These are phyloP conservation scores for Microhierax caerulescens DNA, from an alignment of 2,797 vertebrate genomes.

Conservation along the genomic window DNA sequence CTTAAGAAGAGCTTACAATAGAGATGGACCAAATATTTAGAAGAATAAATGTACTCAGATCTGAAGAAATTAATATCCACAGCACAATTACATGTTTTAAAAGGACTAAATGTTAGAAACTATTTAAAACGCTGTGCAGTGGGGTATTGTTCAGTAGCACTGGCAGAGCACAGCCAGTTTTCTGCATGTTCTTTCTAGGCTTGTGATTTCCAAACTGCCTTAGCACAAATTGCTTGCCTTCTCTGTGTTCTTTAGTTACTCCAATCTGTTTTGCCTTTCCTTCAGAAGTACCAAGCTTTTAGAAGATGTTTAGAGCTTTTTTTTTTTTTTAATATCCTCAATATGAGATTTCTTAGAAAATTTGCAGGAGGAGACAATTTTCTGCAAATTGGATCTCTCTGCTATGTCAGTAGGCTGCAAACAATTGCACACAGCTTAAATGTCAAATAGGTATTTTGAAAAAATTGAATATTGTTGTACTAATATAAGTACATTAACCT, in stretches of 20 bases:
- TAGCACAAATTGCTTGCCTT: background rate
- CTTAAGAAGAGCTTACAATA: slow-evolving; percentile 41
- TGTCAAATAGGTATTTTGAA: background rate
- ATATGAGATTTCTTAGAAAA: background rate
- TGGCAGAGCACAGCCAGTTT: slow-evolving; percentile 10
- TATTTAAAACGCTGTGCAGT: slow-evolving; percentile 9
- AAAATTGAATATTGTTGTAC: background rate
- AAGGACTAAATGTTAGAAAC: slow-evolving; percentile 35
- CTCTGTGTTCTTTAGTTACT: slow-evolving; percentile 20
- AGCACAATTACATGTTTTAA: slow-evolving; percentile 40
- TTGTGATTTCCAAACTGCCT: slow-evolving; percentile 30
- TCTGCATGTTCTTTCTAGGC: slow-evolving; percentile 48
- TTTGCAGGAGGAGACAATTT: background rate
- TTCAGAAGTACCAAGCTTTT: background rate
- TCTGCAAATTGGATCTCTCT: background rate
- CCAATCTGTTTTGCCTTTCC: background rate
- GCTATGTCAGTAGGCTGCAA: background rate
- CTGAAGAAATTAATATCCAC: slow-evolving; percentile 1
- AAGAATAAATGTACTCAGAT: background rate
- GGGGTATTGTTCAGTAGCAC: slow-evolving; percentile 47
- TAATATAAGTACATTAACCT: background rate
- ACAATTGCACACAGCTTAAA: background rate
- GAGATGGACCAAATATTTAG: slow-evolving; percentile 8
- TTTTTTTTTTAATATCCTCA: background rate
- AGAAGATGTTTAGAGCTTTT: background rate